Base-by-base conservation (phyloP, 1,140 invertebrate genomes). In the Araneus ventricosus region DNA sequence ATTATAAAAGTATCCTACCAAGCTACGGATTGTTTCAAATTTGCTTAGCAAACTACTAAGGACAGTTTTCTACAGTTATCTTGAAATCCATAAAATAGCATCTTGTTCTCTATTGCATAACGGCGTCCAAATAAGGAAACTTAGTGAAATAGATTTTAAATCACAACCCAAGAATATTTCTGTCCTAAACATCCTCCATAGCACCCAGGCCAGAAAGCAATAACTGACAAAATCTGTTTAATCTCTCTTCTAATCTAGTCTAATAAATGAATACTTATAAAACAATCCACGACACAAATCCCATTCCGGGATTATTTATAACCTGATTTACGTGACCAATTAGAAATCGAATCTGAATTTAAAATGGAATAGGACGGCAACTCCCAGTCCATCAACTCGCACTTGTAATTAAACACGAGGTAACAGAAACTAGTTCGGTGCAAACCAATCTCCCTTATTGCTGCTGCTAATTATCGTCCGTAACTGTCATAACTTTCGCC, bases 401-500 rank as follows among this genome's bases (percentile, higher is more conserved):
- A 52, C 45, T 34, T 34, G 30, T 75, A 75, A 75, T 75, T 75
- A 75, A 75, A 75, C 30, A 30, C 67, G 67, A 20, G 30, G 67
- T 75, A 75, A 75, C 67, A 30, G 67, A 75, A 37, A 75, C 67
- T 75, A 52, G 27, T 22, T 10, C 17, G 67, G 17, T 37, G 67
- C 67, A 75, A 37, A 75, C 67, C 67, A 34, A 30, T 34, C 67
- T 27, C 27, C 63, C 63, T 27, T 30, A 52, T 52, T 52, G 45
- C 45, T 34, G 67, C 30, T 75, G 67, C 67, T 75, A 75, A 75
- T 75, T 75, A 75, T 30, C 67, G 27, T 75, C 67, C 14, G 17
- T 34, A 75, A 75, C 67, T 75, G 67, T 75, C 67, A 75, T 75
- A 75, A 75, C 67, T 75, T 75, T 75, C 67, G 67, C 67, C 67